Evolutionary conservation across 35 echinoderm and acorn worm species (phyloP).

Genomic region (Lytechinus pictus): DNA sequence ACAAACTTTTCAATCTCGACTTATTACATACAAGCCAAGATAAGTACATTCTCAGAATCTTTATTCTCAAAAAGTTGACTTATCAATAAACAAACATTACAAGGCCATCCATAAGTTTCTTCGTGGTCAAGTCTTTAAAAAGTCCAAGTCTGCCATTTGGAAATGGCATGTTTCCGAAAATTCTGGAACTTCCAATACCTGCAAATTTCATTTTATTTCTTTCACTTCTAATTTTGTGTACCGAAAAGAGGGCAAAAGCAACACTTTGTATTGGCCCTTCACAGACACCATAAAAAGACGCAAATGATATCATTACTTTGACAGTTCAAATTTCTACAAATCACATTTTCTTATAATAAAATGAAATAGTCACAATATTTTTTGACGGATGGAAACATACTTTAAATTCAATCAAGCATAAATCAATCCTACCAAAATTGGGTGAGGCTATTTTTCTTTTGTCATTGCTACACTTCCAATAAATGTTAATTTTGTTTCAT

Average conservation of each 20-base stretch:
- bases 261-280: background rate
- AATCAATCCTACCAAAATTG: background rate
- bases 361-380: background rate
- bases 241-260: background rate
- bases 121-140: constrained; percentile 4
- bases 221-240: background rate
- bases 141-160: constrained; percentile 1
- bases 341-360: background rate
- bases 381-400: background rate
- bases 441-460: background rate
- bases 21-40: background rate
- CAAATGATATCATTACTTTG: background rate
- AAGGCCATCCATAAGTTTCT: background rate
- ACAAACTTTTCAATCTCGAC: background rate
- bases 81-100: constrained; percentile 3
- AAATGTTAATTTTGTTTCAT: background rate
- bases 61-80: background rate
- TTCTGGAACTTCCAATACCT: background rate
- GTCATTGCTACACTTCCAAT: background rate
- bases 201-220: background rate
- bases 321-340: constrained; percentile 13
- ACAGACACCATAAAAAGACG: background rate
- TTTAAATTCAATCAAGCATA: background rate
- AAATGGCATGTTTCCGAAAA: background rate
- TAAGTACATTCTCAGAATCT: background rate